These are phyloP conservation scores for Petrocephalus sullivani DNA, from an alignment of 2,797 vertebrate genomes.

Conservation along the genomic window DNA sequence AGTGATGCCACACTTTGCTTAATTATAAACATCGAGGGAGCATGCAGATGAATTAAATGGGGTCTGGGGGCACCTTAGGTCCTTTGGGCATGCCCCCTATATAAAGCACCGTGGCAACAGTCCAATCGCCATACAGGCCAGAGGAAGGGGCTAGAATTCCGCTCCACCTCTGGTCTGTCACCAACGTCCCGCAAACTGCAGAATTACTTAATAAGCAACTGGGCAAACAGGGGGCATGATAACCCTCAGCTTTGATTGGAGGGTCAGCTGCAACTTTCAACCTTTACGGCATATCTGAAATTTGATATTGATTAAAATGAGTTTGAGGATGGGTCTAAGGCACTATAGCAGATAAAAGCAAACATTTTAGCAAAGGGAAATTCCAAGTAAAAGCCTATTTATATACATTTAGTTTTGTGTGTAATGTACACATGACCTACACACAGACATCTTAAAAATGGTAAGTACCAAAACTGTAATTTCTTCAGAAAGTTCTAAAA, in stretches of 20 bases:
- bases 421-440: constrained; percentile 12
- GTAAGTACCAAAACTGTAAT: constrained; percentile 27
- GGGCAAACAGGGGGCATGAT: background rate
- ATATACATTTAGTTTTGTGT: background rate
- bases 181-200: background rate
- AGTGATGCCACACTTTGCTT: background rate
- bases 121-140: constrained; percentile 38
- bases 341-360: background rate
- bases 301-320: constrained; percentile 47
- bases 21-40: constrained; percentile 43
- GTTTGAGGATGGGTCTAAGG: constrained; percentile 27
- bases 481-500: background rate
- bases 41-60: constrained; percentile 59
- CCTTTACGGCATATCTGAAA: constrained; percentile 44
- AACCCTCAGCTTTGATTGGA: background rate
- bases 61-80: constrained; percentile 52
- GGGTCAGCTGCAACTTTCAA: constrained; percentile 25
- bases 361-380: background rate
- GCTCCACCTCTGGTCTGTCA: background rate
- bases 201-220: background rate
- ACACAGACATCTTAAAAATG: constrained; percentile 31
- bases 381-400: background rate
- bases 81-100: constrained; percentile 54
- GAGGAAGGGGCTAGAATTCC: background rate
- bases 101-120: constrained; percentile 41